phyloP scores from a whole-genome alignment of 2,797 vertebrate species.

The Hydrolagus colliei region DNA sequence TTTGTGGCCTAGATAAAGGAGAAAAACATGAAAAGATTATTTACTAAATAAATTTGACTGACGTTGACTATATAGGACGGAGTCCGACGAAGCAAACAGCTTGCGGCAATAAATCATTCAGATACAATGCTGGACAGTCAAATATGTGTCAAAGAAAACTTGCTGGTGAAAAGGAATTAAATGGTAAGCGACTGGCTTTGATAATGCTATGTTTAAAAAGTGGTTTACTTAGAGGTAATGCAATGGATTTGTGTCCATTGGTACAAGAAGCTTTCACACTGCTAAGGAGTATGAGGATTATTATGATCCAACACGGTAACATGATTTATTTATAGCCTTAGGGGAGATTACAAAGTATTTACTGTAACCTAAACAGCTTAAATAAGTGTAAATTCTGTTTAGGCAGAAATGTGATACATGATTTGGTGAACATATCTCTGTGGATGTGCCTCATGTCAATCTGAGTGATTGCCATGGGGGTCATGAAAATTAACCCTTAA shows the following conservation, averaged over 20 bases:
- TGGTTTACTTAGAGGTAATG: constrained; percentile 41
- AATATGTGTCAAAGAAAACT: constrained; percentile 2
- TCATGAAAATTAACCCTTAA: not conserved
- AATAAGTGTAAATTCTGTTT: not conserved
- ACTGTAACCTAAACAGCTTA: not conserved
- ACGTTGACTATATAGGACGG: constrained; percentile 46
- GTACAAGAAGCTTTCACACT: constrained; percentile 20
- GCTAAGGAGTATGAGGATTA: constrained; percentile 16
- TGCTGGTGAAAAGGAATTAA: constrained; percentile 35
- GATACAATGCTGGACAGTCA: not conserved
- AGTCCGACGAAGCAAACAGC: constrained; percentile 35
- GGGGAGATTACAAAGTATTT: not conserved
- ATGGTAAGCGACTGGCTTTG: constrained; percentile 43
- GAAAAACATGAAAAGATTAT: constrained; percentile 39
- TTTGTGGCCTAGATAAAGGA: constrained; percentile 33
- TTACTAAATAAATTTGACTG: constrained; percentile 49
- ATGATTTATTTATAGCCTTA: not conserved
- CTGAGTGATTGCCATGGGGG: not conserved
- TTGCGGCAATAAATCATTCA: constrained; percentile 14
- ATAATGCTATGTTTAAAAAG: constrained; percentile 43
- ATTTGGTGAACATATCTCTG: not conserved
- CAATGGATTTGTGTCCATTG: constrained; percentile 33
- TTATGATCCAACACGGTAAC: not conserved
- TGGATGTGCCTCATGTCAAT: not conserved
- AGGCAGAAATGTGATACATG: not conserved